A percentile compares a stretch with the other conserved stretches of the same genome.
phyloP scores from a whole-genome alignment of 1,140 invertebrate genomes.

The Aradophagus sp. region DNA sequence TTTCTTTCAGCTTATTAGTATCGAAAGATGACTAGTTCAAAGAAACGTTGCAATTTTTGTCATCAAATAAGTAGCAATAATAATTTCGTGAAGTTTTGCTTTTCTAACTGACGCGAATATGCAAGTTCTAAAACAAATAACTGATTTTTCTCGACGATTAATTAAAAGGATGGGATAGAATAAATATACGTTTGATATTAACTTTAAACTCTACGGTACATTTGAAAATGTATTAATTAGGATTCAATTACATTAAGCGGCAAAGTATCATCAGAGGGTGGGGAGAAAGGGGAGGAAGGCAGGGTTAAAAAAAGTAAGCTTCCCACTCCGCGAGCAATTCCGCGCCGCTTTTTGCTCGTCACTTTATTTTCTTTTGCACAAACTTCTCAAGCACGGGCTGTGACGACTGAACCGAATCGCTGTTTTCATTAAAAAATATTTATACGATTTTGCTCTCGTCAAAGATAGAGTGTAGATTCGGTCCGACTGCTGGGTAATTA shows the following conservation, averaged over 20 bases:
- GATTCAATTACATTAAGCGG: conserved; percentile 40
- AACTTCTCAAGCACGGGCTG: conserved; percentile 13
- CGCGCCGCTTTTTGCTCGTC: conserved; percentile 16
- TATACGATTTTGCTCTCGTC: conserved; percentile 52
- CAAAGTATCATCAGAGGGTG: conserved; percentile 3
- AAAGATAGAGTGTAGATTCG: conserved; percentile 46
- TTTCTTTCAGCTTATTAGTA: too few species aligned
- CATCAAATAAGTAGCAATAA: background rate
- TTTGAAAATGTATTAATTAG: conserved; percentile 29
- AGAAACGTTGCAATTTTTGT: too few species aligned
- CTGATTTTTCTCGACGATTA: conserved; percentile 1
- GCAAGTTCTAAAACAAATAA: too few species aligned
- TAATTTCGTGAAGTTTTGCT: too few species aligned
- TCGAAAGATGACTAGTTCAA: too few species aligned
- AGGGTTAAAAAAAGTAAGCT: background rate
- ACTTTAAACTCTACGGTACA: conserved; percentile 7
- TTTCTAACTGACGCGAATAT: too few species aligned
- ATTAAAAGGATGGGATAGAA: background rate
- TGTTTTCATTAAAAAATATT: conserved; percentile 61
- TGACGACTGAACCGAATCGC: conserved; percentile 33
- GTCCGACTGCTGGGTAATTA: conserved; percentile 47
- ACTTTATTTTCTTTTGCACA: conserved; percentile 30
- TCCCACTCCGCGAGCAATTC: conserved; percentile 6
- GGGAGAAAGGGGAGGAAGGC: conserved; percentile 1
- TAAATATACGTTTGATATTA: conserved; percentile 9